phyloP scores from a whole-genome alignment of 2,113 vertebrate species.

The Chaetodon trifascialis region DNA sequence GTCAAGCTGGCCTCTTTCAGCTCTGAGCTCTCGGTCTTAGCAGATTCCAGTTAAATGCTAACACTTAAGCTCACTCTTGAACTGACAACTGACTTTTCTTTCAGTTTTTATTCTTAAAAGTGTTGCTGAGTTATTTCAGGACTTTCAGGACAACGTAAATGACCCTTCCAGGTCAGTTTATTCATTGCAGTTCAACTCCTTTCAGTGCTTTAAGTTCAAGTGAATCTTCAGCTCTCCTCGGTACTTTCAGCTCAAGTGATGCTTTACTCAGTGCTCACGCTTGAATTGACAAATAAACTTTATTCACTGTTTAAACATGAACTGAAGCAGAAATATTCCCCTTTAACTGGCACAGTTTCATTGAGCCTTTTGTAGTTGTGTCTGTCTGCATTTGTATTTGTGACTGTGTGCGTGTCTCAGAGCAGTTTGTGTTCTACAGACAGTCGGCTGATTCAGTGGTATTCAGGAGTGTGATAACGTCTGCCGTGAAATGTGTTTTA shows the following conservation, averaged over 20 bases:
- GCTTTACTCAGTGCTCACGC: background rate
- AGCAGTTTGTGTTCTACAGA: background rate
- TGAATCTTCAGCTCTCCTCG: background rate
- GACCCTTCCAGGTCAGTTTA: no score
- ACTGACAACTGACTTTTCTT: no score
- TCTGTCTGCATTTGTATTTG: background rate
- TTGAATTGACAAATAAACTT: background rate
- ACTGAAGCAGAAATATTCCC: background rate
- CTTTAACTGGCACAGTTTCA: background rate
- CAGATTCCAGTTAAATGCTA: no score
- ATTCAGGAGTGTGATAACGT: constrained; percentile 19
- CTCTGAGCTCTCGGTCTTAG: no score
- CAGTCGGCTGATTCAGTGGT: background rate
- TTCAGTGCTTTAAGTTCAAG: background rate
- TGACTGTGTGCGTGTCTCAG: background rate
- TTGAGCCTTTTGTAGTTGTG: background rate
- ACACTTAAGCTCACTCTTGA: no score
- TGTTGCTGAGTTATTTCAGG: no score
- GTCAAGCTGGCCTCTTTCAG: no score
- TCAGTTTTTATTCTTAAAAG: no score
- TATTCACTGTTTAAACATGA: no score
- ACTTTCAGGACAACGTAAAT: no score
- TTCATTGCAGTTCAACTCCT: background rate
- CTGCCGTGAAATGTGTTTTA: constrained; percentile 11
- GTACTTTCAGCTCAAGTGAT: no score